Conservation (phyloP, 2,113 vertebrate species). For the Phyllostomus hastatus region DNA sequence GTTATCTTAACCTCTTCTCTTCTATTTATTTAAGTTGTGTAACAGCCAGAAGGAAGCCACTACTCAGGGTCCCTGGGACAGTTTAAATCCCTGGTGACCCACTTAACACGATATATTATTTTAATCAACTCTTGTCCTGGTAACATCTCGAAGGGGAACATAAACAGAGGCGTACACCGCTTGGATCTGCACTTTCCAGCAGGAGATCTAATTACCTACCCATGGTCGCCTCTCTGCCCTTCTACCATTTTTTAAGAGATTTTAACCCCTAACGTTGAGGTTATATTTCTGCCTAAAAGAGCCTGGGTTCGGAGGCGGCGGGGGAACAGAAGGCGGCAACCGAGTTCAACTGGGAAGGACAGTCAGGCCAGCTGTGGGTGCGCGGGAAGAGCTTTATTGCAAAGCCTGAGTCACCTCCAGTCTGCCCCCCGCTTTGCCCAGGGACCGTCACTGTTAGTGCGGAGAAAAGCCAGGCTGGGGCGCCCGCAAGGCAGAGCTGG, state of each 20-base stretch:
- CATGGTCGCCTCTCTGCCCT: conserved; percentile 43
- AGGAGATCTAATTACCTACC: conserved; percentile 52
- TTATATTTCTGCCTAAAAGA: conserved; percentile 30
- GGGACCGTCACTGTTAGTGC: not conserved
- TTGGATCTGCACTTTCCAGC: conserved; percentile 47
- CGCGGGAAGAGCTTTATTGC: not conserved
- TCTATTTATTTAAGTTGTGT: conserved; percentile 70
- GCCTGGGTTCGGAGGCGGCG: not conserved
- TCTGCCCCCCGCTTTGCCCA: not conserved
- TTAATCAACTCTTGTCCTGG: conserved; percentile 58
- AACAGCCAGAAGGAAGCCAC: conserved; percentile 54
- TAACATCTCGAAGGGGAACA: conserved; percentile 58
- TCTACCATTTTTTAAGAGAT: not conserved
- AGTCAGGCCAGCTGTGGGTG: not conserved
- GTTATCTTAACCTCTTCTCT: conserved; percentile 70
- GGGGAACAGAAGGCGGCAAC: not conserved
- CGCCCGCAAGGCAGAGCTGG: not conserved
- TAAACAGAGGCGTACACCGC: conserved; percentile 56
- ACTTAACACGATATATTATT: conserved; percentile 65
- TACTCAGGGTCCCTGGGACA: conserved; percentile 34
- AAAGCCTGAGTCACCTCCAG: not conserved
- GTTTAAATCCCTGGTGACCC: conserved; percentile 56
- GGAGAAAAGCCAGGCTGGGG: not conserved
- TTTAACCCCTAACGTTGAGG: conserved; percentile 50
- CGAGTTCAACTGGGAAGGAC: fast-evolving